Conservation (phyloP, 2,888 invertebrate genomes). For the Sturmia bella region DNA sequence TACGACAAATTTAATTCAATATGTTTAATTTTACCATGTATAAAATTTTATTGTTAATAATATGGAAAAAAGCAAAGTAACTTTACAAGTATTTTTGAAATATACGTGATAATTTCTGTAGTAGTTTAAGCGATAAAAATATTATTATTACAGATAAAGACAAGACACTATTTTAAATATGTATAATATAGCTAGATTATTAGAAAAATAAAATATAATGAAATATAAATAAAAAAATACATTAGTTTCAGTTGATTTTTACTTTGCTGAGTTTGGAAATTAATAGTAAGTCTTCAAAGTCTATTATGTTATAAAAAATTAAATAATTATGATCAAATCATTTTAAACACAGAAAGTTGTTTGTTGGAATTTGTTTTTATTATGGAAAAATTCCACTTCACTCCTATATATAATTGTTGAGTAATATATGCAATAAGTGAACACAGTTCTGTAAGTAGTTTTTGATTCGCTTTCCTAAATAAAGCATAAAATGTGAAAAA, state of each 20-base stretch:
- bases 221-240: slow-evolving; percentile 32
- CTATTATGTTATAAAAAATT: too few relatives aligned
- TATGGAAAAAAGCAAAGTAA: slow-evolving; percentile 29
- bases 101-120: slow-evolving; percentile 62
- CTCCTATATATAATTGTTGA: not conserved
- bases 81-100: slow-evolving; percentile 63
- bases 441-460: slow-evolving; percentile 54
- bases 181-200: slow-evolving; percentile 22
- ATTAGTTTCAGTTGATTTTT: slow-evolving; percentile 3
- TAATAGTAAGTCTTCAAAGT: not conserved
- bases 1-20: slow-evolving; percentile 12
- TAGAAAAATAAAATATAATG: slow-evolving; percentile 14
- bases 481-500: slow-evolving; percentile 34
- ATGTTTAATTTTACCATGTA: slow-evolving; percentile 14
- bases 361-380: too few relatives aligned
- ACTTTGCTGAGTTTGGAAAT: not conserved
- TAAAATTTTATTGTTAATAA: slow-evolving; percentile 35
- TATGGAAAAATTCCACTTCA: too few relatives aligned
- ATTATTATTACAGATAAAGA: slow-evolving; percentile 29
- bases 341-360: too few relatives aligned
- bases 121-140: slow-evolving; percentile 27
- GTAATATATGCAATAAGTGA: slow-evolving; percentile 21
- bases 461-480: not conserved
- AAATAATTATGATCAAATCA: too few relatives aligned
- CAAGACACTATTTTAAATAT: slow-evolving; percentile 43